Base-by-base conservation (phyloP, 1,140 invertebrate genomes). In the Stegodyphus mimosarum region DNA sequence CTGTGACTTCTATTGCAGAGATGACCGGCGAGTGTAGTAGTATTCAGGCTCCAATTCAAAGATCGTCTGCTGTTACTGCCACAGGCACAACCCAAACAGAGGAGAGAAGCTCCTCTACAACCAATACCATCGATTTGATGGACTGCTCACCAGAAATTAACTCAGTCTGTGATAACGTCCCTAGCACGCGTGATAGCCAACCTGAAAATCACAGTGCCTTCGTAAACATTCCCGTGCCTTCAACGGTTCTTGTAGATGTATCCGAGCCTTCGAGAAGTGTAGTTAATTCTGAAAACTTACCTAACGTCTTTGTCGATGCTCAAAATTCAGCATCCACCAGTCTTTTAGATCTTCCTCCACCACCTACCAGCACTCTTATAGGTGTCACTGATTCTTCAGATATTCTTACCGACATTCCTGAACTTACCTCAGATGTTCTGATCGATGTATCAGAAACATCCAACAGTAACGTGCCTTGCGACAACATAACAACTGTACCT, bases 141-240 rank as follows among this genome's bases (percentile, higher is more conserved):
- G 79, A 81, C 55, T 81, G 79, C 66, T 67, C 73, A 33, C 15
- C 73, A 6, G 80, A 73, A 4, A 74, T 63, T 66, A 6, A 52
- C 13, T 9, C 63, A 55, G 69, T 60, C 73, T 84, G 81, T 84
- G 81, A 84, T 84, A 84, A 52, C 18, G 9, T 18, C 6, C 6
- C 17, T 18, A 71, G 15, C 69, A 50, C 53, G 13, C 3, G 17
- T 10, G 55, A 72, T 49, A 63, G 51, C 49, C 78, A 64, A 63
- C 55, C 69, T 7, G 4, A 72, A 11, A 51, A 60, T 60, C 9
- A 60, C 15, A 60, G 15, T 60, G 55, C 55, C 17, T 67, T 67
- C 11, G 64, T 18, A 7, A 17, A 67, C 64, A 67, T 67, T 67
- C 64, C 64, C 15, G 9, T 15, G 55, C 15, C 55, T 10, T 15